phyloP scores from a whole-genome alignment of 1,140 invertebrate species.

The Zaprionus lachaisei region DNA sequence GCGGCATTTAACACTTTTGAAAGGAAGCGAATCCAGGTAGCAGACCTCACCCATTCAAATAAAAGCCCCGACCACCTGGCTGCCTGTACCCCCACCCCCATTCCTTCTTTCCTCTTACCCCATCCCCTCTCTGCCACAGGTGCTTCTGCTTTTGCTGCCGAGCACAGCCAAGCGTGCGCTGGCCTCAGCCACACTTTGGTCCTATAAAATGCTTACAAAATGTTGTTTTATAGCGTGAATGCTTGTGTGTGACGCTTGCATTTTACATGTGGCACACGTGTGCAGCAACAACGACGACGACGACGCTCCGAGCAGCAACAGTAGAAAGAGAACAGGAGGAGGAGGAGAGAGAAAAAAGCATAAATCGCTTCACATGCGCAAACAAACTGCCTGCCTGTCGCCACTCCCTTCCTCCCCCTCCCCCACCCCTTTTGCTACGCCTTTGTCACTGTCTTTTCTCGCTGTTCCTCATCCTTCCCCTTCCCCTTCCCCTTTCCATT shows the following conservation, averaged over 20 bases:
- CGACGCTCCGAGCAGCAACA: constrained; percentile 38
- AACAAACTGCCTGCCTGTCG: constrained; percentile 51
- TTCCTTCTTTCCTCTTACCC: not conserved
- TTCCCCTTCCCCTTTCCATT: no score
- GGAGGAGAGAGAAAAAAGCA: constrained; percentile 58
- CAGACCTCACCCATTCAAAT: constrained; percentile 20
- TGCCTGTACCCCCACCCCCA: not conserved
- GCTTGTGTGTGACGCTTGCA: constrained; percentile 56
- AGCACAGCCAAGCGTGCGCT: constrained; percentile 56
- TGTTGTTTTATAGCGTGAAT: constrained; percentile 75
- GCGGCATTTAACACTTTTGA: constrained; percentile 81
- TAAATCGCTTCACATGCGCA: constrained; percentile 76
- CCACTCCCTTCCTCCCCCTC: constrained; percentile 9
- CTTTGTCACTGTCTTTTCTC: constrained; percentile 13
- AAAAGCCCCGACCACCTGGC: not conserved
- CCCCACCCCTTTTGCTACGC: not conserved
- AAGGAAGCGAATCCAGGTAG: constrained; percentile 47
- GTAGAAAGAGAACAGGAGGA: constrained; percentile 23
- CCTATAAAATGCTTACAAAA: constrained; percentile 81
- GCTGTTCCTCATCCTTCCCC: not conserved
- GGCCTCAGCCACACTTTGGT: constrained; percentile 68
- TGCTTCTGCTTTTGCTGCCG: constrained; percentile 7
- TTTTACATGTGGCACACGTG: constrained; percentile 78
- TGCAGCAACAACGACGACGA: constrained; percentile 57
- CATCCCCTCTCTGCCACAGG: not conserved